Evolutionary conservation across 2,888 invertebrate species (phyloP), one percentile per base, ranked within the genome.

Genomic region (Eristalinus sepulchralis): DNA sequence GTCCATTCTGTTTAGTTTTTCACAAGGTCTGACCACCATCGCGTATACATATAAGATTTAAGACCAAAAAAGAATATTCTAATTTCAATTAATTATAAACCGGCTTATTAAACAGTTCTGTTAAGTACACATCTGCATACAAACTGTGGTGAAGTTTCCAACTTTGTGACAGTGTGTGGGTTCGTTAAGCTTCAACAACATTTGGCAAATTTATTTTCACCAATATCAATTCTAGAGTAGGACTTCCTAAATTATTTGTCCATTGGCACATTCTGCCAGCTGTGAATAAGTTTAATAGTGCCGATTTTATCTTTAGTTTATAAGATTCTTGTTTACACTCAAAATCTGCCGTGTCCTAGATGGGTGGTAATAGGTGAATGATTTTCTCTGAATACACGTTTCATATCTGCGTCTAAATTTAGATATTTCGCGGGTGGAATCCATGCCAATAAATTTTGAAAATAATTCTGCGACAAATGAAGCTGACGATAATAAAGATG

Each of bases 241-340:
- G 17, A 47, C 17, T 8, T 47, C 47, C 17, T 8, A 47, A 8
- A 47, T 8, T 17, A 47, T 17, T n/a, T 47, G 47, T 17, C 17
- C 17, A 8, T 6, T 17, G 17, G 8, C 47, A 47, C 17, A 8
- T n/a, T 47, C 47, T 17, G 47, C 47, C 47, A 47, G 47, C 47
- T 47, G 47, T 11, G n/a, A 60, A 27, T 27, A 60, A 60, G 60
- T 60, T 22, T 27, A 60, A 60, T 31, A n/a, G 24, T 47, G 34
- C 34, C 10, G 10, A 10, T 1, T 47, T 47, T 47, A 47, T 47
- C 47, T 47, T 17, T 47, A 47, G 47, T 47, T 47, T 47, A 47
- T 47, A 47, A 47, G 17, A 8, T 17, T 47, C 47, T 47, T 47
- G 47, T 47, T 75, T 75, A 4, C 57, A 75, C 31, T 27, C 60